phyloP scores from a whole-genome alignment of 2,888 invertebrate genomes.

The Creontiades dilutus region DNA sequence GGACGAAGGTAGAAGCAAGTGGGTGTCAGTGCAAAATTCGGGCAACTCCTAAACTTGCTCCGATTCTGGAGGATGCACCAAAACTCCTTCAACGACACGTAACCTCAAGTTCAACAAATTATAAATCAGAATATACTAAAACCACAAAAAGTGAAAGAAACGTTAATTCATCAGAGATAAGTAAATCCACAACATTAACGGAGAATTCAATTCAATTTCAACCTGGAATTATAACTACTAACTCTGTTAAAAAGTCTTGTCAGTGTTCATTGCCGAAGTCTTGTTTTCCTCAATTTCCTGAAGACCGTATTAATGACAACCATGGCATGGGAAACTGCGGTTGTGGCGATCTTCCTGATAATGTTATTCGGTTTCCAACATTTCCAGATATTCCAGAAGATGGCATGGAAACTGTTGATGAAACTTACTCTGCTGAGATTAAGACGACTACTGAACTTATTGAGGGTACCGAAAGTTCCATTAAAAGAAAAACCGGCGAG shows the following conservation, averaged over 20 bases:
- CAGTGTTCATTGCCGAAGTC: slow-evolving; percentile 19
- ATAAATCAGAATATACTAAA: neutral
- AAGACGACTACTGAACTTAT: neutral
- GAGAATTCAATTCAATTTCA: neutral
- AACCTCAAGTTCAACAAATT: neutral
- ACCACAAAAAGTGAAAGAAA: neutral
- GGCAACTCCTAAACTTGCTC: neutral
- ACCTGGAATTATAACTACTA: no score
- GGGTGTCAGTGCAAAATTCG: neutral
- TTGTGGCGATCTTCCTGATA: neutral
- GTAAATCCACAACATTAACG: neutral
- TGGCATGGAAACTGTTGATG: neutral
- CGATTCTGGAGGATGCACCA: neutral
- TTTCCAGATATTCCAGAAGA: neutral
- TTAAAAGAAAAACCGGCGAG: neutral
- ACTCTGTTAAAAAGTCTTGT: slow-evolving; percentile 3
- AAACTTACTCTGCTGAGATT: neutral
- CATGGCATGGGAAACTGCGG: neutral
- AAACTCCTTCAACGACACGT: neutral
- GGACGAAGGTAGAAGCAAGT: neutral
- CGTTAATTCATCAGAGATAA: neutral
- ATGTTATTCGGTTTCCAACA: neutral
- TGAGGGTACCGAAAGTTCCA: neutral
- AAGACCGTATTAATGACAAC: neutral
- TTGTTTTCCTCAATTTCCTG: slow-evolving; percentile 48